Evolutionary conservation across 2,888 invertebrate genomes (phyloP), one percentile per base, ranked within the genome.

Genomic region (Cerastoderma edule): DNA sequence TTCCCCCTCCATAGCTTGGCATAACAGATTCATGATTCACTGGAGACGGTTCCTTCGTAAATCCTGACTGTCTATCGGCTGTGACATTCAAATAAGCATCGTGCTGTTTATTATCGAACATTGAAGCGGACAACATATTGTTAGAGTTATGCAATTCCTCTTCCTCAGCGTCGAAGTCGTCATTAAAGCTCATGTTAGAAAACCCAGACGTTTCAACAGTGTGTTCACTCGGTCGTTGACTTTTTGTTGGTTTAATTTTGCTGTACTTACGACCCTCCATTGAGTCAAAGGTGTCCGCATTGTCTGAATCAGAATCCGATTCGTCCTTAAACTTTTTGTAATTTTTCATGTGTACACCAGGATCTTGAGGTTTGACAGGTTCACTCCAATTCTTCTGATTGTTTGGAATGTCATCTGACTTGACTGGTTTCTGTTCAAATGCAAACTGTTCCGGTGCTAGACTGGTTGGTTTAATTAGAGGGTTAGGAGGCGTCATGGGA

Each of bases 111-210:
- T 71, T 67, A 44, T 75, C 73, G 56, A 65, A 60, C 76, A 65
- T 74, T 0, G 78, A 72, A 27, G 65, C 64, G 13, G 79, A 69
- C 69, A 75, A 33, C 28, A 56, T 33, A 16, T 50, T 57, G 24
- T 44, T 46, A 19, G 66, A 28, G 16, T 60, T 44, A 30, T 46
- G 63, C 27, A 48, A 32, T 28, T 83, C 76, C 44, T 73, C 60
- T 54, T 84, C 87, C 50, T 82, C 80, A 53, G 88, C 87, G 33
- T 83, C 81, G 69, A 89, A 88, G 65, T 89, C 88, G 81, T 90
- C 89, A 80, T 89, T 87, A 72, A 89, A 90, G 78, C 90, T 90
- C 90, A 90, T 90, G 67, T 90, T 89, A 39, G 89, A 86, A 76
- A 89, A 89, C 19, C 87, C 90, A 39, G 88, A 84, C 57, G 81